A percentile compares a stretch with the other conserved stretches of the same genome.
phyloP scores from a whole-genome alignment of 2,797 vertebrate genomes.

The Helarctos malayanus region DNA sequence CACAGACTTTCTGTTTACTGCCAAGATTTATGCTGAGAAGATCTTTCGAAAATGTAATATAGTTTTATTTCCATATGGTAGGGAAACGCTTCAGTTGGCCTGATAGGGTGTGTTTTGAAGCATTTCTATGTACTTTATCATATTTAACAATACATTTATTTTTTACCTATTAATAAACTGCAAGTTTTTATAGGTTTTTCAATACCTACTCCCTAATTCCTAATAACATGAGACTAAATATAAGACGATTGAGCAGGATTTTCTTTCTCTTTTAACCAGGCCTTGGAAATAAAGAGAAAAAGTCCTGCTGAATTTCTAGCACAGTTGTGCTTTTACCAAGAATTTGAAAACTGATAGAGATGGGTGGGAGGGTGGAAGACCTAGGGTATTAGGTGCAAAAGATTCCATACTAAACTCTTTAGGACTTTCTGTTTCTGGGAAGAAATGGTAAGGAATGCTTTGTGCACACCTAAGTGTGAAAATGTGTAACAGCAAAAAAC shows the following conservation, averaged over 20 bases:
- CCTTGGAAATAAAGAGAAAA: slow-evolving; percentile 35
- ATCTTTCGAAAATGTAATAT: slow-evolving; percentile 29
- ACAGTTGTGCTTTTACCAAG: not conserved
- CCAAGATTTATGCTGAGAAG: slow-evolving; percentile 3
- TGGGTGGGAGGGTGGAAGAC: not conserved
- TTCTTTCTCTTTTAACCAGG: slow-evolving; percentile 33
- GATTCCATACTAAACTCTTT: not conserved
- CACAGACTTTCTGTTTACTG: slow-evolving; percentile 1
- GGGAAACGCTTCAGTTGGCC: not conserved
- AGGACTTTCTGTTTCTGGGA: not conserved
- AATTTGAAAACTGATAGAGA: not conserved
- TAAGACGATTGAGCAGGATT: not conserved
- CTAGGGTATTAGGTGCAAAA: not conserved
- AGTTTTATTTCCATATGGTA: slow-evolving; percentile 26
- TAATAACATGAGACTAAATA: not conserved
- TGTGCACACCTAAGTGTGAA: slow-evolving; percentile 2
- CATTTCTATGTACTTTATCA: slow-evolving; percentile 6
- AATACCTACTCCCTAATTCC: not conserved
- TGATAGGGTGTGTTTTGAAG: slow-evolving; percentile 11
- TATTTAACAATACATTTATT: not conserved
- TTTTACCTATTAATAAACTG: slow-evolving; percentile 31
- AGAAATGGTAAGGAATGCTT: slow-evolving; percentile 18
- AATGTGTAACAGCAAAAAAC: not conserved
- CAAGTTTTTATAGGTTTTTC: slow-evolving; percentile 38
- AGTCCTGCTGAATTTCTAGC: not conserved